Conservation (phyloP, 2,888 invertebrate species). For the Keiferia lycopersicella region DNA sequence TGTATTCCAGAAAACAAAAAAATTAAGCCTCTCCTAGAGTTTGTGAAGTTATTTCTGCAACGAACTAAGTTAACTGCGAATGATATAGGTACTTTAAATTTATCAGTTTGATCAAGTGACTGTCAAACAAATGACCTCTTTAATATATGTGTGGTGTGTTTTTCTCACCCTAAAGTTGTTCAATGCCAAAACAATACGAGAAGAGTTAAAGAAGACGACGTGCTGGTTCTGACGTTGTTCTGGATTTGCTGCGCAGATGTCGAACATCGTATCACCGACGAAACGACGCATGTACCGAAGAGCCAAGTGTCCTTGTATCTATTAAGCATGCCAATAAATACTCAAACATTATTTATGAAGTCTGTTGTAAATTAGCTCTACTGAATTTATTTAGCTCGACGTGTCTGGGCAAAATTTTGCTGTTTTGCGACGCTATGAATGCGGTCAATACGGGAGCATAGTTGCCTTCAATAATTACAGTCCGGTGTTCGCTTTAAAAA, state of each 20-base stretch:
- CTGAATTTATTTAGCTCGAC: neutral
- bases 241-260: conserved; percentile 56
- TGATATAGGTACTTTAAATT: too few species aligned
- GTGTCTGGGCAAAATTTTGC: neutral
- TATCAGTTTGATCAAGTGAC: too few species aligned
- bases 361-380: conserved; percentile 18
- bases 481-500: too few species aligned
- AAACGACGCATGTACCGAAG: conserved; percentile 56
- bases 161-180: conserved; percentile 60
- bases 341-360: conserved; percentile 7
- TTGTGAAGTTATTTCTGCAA: too few species aligned
- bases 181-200: conserved; percentile 60
- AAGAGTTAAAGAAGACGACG: conserved; percentile 64
- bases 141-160: neutral
- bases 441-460: neutral
- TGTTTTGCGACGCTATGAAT: neutral
- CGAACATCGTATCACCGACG: conserved; percentile 55
- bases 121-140: neutral
- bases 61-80: too few species aligned
- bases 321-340: neutral
- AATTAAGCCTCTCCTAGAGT: too few species aligned
- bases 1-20: too few species aligned
- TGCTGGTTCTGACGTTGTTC: conserved; percentile 43
- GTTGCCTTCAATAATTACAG: neutral
- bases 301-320: conserved; percentile 61